These are phyloP conservation scores for Pogonophryne albipinna DNA, from an alignment of 2,797 vertebrate species.

Conservation along the genomic window DNA sequence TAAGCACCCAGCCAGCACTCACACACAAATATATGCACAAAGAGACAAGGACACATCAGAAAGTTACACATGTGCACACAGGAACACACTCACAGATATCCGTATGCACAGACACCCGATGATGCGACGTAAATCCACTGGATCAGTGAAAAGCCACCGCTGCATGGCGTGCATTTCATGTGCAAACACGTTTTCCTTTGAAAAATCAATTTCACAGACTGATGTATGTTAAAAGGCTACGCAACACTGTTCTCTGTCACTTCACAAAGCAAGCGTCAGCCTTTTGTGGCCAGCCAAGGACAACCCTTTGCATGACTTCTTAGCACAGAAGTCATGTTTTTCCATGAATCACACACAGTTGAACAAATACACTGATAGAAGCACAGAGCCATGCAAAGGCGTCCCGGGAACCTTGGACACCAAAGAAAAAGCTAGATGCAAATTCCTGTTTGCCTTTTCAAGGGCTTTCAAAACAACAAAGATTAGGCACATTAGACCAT, in stretches of 20 bases:
- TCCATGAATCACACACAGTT: conserved; percentile 18
- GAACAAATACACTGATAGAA: conserved; percentile 13
- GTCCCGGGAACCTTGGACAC: not conserved
- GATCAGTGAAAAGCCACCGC: conserved; percentile 60
- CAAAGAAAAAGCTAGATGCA: not conserved
- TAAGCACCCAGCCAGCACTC: not conserved
- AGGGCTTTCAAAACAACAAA: not conserved
- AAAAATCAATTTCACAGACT: conserved; percentile 61
- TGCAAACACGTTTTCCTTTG: conserved; percentile 67
- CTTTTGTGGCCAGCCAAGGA: conserved; percentile 55
- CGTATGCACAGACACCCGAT: conserved; percentile 3
- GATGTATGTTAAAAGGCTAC: conserved; percentile 60
- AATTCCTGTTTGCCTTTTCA: conserved; percentile 1
- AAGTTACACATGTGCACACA: conserved; percentile 24
- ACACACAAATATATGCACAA: conserved; percentile 16
- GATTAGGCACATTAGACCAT: not conserved
- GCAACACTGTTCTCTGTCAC: conserved; percentile 31
- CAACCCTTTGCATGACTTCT: not conserved
- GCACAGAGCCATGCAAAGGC: not conserved
- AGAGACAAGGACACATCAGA: conserved; percentile 32
- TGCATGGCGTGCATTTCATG: conserved; percentile 59
- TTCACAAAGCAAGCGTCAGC: conserved; percentile 50
- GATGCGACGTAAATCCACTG: conserved; percentile 62
- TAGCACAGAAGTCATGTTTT: conserved; percentile 16
- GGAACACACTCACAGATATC: not conserved